Evolutionary conservation across 2,888 invertebrate genomes (phyloP).

Genomic region (Scaptomyza tumidula): DNA sequence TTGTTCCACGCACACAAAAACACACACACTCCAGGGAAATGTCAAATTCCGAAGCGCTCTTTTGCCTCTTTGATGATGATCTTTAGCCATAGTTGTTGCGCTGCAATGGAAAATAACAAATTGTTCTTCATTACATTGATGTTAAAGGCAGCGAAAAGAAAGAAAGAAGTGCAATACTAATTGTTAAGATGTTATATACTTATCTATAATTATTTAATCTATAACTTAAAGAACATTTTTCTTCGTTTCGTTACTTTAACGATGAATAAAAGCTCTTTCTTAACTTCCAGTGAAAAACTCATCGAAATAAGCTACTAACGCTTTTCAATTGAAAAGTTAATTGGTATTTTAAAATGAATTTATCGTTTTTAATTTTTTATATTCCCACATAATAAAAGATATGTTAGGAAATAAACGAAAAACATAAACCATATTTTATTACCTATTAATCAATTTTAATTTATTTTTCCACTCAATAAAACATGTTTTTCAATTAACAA

Average conservation of each 20-base stretch:
- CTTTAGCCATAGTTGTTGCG: slow-evolving; percentile 13
- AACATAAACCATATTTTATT: background rate
- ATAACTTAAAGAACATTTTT: no score
- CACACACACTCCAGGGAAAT: slow-evolving; percentile 69
- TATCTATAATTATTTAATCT: no score
- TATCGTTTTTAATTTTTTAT: background rate
- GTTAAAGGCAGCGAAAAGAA: background rate
- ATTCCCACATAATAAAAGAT: background rate
- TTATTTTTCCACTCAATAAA: background rate
- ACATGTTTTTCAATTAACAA: background rate
- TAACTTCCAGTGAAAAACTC: no score
- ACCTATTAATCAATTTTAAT: background rate
- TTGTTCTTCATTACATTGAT: slow-evolving; percentile 16
- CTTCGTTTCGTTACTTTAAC: no score
- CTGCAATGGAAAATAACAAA: slow-evolving; percentile 37
- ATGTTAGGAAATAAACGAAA: background rate
- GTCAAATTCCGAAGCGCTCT: slow-evolving; percentile 28
- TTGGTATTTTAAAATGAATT: no score
- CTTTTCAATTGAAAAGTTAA: no score
- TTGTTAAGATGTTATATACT: background rate
- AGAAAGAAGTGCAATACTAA: background rate
- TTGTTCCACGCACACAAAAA: slow-evolving; percentile 39
- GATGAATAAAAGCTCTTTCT: no score
- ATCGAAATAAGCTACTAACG: no score
- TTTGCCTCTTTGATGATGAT: slow-evolving; percentile 29